phyloP scores from a whole-genome alignment of 2,797 vertebrate species.

The Onychomys arenicola region DNA sequence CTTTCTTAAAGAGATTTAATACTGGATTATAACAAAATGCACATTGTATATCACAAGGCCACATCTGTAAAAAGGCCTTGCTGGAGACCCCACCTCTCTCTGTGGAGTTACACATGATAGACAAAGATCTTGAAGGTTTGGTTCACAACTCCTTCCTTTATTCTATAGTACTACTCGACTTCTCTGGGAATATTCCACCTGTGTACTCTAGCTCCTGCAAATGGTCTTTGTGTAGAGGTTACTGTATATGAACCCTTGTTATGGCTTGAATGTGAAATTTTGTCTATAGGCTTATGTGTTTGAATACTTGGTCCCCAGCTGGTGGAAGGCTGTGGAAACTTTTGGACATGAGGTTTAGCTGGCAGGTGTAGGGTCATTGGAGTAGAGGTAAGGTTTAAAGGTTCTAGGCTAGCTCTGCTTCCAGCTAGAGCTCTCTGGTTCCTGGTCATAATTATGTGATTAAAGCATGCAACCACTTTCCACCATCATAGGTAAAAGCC shows the following conservation, averaged over 20 bases:
- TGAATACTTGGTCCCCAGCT: not conserved
- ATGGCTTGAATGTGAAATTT: not conserved
- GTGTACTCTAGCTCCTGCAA: not conserved
- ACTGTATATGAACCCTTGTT: not conserved
- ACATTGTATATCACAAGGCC: not conserved
- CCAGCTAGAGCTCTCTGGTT: not conserved
- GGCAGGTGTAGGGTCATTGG: not conserved
- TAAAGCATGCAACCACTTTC: not conserved
- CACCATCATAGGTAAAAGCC: not conserved
- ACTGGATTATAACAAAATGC: not conserved
- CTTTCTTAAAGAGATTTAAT: not conserved
- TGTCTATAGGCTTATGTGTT: not conserved
- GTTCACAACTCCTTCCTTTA: not conserved
- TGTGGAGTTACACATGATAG: not conserved
- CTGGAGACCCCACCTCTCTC: not conserved
- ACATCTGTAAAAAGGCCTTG: not conserved
- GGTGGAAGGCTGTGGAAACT: not conserved
- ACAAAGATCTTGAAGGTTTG: not conserved
- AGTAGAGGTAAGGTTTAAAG: not conserved
- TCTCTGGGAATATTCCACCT: not conserved
- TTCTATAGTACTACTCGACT: not conserved
- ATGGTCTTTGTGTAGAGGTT: not conserved
- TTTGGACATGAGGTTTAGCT: not conserved
- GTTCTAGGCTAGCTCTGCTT: not conserved
- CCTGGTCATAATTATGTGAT: not conserved